Percentiles rank a stretch among this genome's conserved stretches.
Evolutionary conservation across 30 jellyfish, hydroid and myxozoan species (phyloP).

Genomic region (Cassiopea xamachana): DNA sequence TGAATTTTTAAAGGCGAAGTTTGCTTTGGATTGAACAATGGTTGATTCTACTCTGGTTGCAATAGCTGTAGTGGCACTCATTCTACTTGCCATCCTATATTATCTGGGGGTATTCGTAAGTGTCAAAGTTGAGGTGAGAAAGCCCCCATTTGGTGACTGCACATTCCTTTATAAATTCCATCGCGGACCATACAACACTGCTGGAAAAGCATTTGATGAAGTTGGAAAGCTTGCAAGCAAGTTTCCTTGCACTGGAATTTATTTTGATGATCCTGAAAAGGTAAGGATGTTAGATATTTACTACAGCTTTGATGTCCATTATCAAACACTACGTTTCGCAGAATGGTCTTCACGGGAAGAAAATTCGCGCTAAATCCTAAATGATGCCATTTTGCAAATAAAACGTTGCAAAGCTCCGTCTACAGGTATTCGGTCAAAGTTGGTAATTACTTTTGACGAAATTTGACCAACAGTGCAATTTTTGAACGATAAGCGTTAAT

Average conservation of each 20-base stretch:
- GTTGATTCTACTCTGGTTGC: constrained; percentile 12
- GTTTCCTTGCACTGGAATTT: constrained; percentile 61
- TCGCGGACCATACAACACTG: constrained; percentile 58
- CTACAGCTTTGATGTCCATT: background rate
- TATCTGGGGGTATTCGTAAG: constrained; percentile 49
- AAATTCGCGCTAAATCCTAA: background rate
- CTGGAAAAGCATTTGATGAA: constrained; percentile 71
- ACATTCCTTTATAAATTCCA: constrained; percentile 57
- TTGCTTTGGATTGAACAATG: background rate
- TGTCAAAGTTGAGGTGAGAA: constrained; percentile 53
- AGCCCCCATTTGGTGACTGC: constrained; percentile 72
- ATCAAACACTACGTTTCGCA: too few relatives aligned
- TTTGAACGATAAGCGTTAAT: too few relatives aligned
- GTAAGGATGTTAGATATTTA: background rate
- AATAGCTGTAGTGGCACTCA: constrained; percentile 34
- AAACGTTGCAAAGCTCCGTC: too few relatives aligned
- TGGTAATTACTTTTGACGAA: too few relatives aligned
- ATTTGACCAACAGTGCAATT: too few relatives aligned
- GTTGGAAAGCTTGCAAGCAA: constrained; percentile 12
- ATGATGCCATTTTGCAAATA: too few relatives aligned
- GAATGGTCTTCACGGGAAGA: background rate
- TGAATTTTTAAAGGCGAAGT: background rate
- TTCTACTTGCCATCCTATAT: constrained; percentile 21
- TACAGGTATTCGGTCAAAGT: too few relatives aligned
- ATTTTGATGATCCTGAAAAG: constrained; percentile 75